Base-by-base conservation (phyloP, 30 jellyfish, hydroid and myxozoan genomes). In the Cassiopea andromeda region DNA sequence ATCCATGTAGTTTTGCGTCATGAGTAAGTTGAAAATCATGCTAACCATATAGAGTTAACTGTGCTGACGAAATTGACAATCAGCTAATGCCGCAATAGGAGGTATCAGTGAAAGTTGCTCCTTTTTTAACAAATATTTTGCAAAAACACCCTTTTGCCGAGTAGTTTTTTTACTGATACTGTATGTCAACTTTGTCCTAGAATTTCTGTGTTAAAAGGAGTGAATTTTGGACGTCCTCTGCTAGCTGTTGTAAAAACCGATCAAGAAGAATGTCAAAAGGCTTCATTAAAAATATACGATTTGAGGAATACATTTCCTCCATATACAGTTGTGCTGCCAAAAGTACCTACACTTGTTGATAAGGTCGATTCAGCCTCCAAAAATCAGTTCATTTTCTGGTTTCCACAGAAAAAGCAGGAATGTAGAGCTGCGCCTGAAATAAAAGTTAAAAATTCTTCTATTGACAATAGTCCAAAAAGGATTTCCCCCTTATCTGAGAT, bases 161-260 rank as follows among this genome's bases (percentile, higher is more conserved):
- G 38, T 27, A 27, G 38, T 27, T 27, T 27, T 27, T 27, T 27
- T 27, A 27, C 38, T 27, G 38, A 27, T 27, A 27, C 38, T 27
- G 38, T 6, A 58, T 14, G 68, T 58, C 46, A 13, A 48, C 17
- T 77, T 47, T 18, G 18, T 48, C 49, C 50, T 69, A 86, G 93
- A 19, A 86, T 86, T 9, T 86, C 93, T 16, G 80, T 86, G 48
- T 64, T 86, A 60, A 82, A 83, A 7, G 78, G 75, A 50, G 67
- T 44, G 48, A 76, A 49, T 47, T 77, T 75, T 80, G 50, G 49
- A 50, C 61, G 89, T 44, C 93, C 93, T 4, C 49, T 75, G 82
- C 89, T 86, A 14, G 93, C 93, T 17, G 93, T 86, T 45, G 48
- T 86, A n/a, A 86, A 86, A 48, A 75, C 66, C 79, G 43, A 58